Evolutionary conservation across 1,140 invertebrate genomes (phyloP).

Genomic region (Drosophila burlai): DNA sequence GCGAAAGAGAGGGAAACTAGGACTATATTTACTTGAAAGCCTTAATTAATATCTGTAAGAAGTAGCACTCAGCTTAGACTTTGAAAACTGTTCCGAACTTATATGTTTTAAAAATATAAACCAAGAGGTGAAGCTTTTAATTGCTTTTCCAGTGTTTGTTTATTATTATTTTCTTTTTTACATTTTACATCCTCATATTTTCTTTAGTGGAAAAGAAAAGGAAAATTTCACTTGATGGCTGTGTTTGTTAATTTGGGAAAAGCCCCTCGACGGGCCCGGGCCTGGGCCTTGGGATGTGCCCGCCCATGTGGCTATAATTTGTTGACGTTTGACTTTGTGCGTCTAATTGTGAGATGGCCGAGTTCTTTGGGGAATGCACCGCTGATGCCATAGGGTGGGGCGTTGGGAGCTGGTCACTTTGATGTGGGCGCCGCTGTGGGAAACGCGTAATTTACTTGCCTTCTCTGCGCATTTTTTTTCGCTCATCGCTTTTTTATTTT

Average conservation of each 20-base stretch:
- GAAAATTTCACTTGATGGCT: conserved; percentile 63
- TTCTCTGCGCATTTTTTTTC: conserved; percentile 27
- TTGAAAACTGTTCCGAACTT: neutral
- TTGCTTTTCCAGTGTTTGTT: conserved; percentile 12
- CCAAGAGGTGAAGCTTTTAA: neutral
- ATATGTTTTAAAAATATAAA: neutral
- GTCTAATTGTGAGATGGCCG: conserved; percentile 77
- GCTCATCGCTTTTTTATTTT: conserved; percentile 9
- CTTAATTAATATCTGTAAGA: neutral
- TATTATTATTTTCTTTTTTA: conserved; percentile 7
- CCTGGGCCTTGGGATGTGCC: conserved; percentile 49
- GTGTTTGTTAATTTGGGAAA: conserved; percentile 81
- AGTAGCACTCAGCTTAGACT: too few relatives aligned
- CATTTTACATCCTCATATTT: conserved; percentile 42
- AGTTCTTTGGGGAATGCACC: conserved; percentile 60
- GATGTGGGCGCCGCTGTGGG: conserved; percentile 75
- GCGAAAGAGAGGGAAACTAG: too few relatives aligned
- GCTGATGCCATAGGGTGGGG: neutral
- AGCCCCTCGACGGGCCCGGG: conserved; percentile 1
- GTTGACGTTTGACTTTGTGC: conserved; percentile 84
- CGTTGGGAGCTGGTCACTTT: conserved; percentile 66
- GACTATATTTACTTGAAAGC: neutral
- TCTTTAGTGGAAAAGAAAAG: conserved; percentile 24
- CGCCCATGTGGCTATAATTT: conserved; percentile 82
- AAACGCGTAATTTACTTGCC: conserved; percentile 76